Conservation (phyloP, 2,113 vertebrate genomes). For the Paraplagusia blochii region DNA sequence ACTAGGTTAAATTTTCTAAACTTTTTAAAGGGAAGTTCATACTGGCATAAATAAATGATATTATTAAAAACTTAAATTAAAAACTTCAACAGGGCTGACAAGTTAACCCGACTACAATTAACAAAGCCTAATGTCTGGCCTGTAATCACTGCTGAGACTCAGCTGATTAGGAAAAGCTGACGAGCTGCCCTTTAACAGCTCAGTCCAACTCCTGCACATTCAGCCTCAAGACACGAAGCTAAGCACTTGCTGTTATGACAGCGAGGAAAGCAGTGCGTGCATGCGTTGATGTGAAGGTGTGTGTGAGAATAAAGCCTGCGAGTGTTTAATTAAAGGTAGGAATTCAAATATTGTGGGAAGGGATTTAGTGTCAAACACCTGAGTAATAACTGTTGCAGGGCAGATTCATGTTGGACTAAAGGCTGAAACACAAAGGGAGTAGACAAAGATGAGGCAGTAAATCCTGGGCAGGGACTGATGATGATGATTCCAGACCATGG, state of each 20-base stretch:
- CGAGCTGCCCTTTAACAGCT: constrained; percentile 19
- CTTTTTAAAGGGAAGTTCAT: too few relatives aligned
- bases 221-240: constrained; percentile 48
- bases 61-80: too few relatives aligned
- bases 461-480: not conserved
- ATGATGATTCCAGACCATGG: too few relatives aligned
- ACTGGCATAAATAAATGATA: too few relatives aligned
- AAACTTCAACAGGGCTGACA: too few relatives aligned
- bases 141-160: constrained; percentile 40
- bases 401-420: constrained; percentile 42
- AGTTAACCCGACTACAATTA: too few relatives aligned
- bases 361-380: constrained; percentile 49
- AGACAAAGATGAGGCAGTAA: constrained; percentile 4
- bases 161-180: constrained; percentile 32
- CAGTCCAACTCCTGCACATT: constrained; percentile 1
- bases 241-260: constrained; percentile 55
- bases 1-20: too few relatives aligned
- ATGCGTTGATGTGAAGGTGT: not conserved
- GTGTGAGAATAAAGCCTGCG: constrained; percentile 37
- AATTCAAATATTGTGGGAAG: constrained; percentile 56
- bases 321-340: constrained; percentile 66
- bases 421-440: not conserved
- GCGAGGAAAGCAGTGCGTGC: constrained; percentile 47
- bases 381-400: constrained; percentile 36
- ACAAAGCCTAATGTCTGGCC: constrained; percentile 1